A percentile compares a stretch with the other conserved stretches of the same genome.
These are phyloP conservation scores for Cosmia pyralina DNA, from an alignment of 2,888 invertebrate species.

Conservation along the genomic window DNA sequence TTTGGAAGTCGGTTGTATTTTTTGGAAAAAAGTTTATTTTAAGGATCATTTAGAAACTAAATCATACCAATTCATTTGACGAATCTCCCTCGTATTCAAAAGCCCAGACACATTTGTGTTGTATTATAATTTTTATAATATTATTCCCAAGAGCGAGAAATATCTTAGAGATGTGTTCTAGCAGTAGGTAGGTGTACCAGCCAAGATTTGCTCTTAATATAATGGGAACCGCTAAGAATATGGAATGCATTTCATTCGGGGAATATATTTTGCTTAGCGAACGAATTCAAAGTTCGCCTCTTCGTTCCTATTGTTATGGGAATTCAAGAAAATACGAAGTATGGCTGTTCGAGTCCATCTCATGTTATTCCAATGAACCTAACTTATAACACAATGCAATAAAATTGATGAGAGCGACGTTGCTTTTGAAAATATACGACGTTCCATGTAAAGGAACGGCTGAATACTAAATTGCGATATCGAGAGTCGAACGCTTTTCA, in stretches of 20 bases:
- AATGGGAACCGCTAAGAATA: slow-evolving; percentile 58
- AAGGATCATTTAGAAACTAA: too few relatives aligned
- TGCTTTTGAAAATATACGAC: slow-evolving; percentile 52
- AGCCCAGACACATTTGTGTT: slow-evolving; percentile 39
- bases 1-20: too few relatives aligned
- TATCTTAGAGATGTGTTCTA: slow-evolving; percentile 36
- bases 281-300: slow-evolving; percentile 60
- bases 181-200: slow-evolving; percentile 22
- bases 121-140: slow-evolving; percentile 6
- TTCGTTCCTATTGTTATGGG: slow-evolving; percentile 59
- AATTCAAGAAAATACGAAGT: slow-evolving; percentile 56
- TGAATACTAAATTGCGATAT: slow-evolving; percentile 24
- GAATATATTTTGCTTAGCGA: slow-evolving; percentile 62
- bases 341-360: slow-evolving; percentile 53
- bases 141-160: slow-evolving; percentile 43
- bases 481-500: slow-evolving; percentile 14
- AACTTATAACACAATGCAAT: slow-evolving; percentile 61
- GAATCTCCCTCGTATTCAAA: not conserved
- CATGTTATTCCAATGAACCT: slow-evolving; percentile 69
- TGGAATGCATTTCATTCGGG: slow-evolving; percentile 59
- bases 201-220: slow-evolving; percentile 50
- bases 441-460: slow-evolving; percentile 31
- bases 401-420: slow-evolving; percentile 54
- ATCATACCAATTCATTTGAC: not conserved
- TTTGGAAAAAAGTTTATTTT: too few relatives aligned